Evolutionary conservation across 1,140 invertebrate species (phyloP), one percentile per base, ranked within the genome.

Genomic region (Micrasema minimum): DNA sequence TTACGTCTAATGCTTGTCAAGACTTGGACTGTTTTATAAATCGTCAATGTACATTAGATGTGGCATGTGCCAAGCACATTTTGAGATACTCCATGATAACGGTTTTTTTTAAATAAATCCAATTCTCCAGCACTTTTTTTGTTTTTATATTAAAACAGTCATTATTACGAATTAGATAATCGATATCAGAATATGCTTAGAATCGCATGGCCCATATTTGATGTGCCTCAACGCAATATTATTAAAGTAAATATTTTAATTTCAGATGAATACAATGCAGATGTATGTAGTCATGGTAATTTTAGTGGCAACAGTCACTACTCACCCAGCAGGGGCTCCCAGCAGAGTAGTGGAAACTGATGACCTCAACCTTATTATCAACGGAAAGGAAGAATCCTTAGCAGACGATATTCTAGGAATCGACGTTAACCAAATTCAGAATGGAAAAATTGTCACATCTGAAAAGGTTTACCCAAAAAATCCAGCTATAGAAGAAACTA

Each of bases 381-480:
- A 64, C 20, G 61, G 69, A 55, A 61, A 71, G 12, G 69, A 64
- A 14, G 43, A 18, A 4, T 16, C 23, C 12, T 10, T 71, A 3
- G 59, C 59, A 14, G 37, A 53, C 3, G 69, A 51, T 9, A 11
- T 65, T 22, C 16, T 71, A 6, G 61, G 20, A n/a, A 35, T 71
- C 11, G 22, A 65, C 14, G 61, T 71, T 5, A 65, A 57, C 61
- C 55, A 45, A 23, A 62, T 71, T n/a, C 18, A 65, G 43, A 22
- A 43, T 61, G 55, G 51, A 41, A 23, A 37, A 12, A 6, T 51
- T 5, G 43, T 71, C n/a, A 62, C 37, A 37, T 35, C 11, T 12
- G 37, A 71, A 41, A 65, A 65, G 18, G n/a, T 71, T 14, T 62
- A 59, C 14, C 69, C 69, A 20, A 65, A 37, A 20, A 48, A 43